Conservation (phyloP, 2,113 vertebrate genomes). For the Prietella phreatophila region DNA sequence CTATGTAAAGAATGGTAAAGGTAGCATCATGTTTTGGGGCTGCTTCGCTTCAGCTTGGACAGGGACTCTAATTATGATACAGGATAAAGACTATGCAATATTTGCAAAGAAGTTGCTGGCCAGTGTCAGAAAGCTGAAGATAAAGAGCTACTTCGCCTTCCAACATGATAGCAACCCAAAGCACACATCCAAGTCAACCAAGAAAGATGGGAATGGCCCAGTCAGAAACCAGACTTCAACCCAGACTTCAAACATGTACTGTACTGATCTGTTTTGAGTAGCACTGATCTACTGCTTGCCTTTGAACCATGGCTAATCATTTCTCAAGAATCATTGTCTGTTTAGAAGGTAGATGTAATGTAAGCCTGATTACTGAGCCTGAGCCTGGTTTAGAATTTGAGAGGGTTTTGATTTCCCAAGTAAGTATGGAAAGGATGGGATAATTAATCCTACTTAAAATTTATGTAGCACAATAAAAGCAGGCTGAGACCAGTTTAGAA, state of each 20-base stretch:
- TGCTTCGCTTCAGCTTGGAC: background rate
- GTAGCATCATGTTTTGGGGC: background rate
- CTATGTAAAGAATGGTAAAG: background rate
- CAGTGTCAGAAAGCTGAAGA: background rate
- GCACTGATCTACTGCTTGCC: background rate
- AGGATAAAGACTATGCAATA: background rate
- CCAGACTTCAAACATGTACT: background rate
- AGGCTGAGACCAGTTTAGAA: conserved; percentile 52
- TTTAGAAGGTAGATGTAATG: background rate
- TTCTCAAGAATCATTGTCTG: background rate
- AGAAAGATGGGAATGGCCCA: background rate
- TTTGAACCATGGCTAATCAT: background rate
- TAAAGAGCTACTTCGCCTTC: background rate
- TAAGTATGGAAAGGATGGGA: conserved; percentile 18
- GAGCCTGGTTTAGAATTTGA: background rate
- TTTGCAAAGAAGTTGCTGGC: background rate
- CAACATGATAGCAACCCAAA: background rate
- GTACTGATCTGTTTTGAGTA: background rate
- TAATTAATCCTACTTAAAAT: conserved; percentile 35
- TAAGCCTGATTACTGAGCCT: conserved; percentile 25
- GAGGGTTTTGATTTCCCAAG: conserved; percentile 35
- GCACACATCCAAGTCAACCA: background rate
- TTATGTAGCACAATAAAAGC: conserved; percentile 36
- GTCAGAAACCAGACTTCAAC: background rate
- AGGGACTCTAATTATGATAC: background rate